Conservation (phyloP, 2,888 invertebrate species). For the Sisyra terminalis region DNA sequence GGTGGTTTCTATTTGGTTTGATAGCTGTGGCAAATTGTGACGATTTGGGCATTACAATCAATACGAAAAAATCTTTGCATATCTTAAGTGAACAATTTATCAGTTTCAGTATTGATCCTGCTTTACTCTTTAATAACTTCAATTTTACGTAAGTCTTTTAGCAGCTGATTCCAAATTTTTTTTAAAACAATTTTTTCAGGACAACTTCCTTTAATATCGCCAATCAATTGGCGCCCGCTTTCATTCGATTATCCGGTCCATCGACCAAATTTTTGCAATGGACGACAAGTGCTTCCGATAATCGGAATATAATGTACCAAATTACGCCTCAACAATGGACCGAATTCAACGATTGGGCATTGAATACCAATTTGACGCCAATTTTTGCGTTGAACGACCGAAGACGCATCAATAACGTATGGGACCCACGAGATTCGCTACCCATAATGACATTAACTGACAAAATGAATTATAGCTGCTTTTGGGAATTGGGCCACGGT, state of each 20-base stretch:
- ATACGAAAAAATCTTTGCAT: conserved; percentile 42
- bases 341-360: conserved; percentile 33
- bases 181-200: conserved; percentile 2
- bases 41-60: conserved; percentile 37
- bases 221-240: conserved; percentile 43
- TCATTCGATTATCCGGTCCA: conserved; percentile 55
- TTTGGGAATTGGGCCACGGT: conserved; percentile 65
- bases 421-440: conserved; percentile 51
- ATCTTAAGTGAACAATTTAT: conserved; percentile 51
- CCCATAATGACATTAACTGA: conserved; percentile 52
- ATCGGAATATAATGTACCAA: conserved; percentile 8
- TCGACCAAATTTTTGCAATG: conserved; percentile 34
- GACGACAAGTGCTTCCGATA: conserved; percentile 14
- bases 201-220: not conserved
- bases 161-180: conserved; percentile 1
- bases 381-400: conserved; percentile 50
- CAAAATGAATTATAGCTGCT: conserved; percentile 41
- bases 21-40: conserved; percentile 17
- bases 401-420: conserved; percentile 31
- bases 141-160: conserved; percentile 27
- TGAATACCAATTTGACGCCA: conserved; percentile 40
- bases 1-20: too few species aligned
- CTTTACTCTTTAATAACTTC: conserved; percentile 34
- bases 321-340: conserved; percentile 23
- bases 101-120: conserved; percentile 56